These are phyloP conservation scores for Phyllopteryx taeniolatus DNA, from an alignment of 2,113 vertebrate species.

Conservation along the genomic window DNA sequence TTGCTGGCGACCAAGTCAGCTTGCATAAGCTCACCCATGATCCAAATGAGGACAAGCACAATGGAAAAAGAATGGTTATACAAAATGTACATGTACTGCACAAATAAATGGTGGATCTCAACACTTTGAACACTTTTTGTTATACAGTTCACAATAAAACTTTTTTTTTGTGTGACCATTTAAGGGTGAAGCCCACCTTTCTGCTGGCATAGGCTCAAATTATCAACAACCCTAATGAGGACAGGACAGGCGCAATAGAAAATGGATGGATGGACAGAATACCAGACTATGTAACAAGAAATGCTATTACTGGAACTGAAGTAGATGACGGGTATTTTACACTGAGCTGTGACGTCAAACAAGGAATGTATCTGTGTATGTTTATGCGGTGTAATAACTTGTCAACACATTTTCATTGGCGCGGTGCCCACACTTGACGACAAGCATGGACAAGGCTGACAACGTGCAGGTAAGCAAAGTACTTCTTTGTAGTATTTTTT, in stretches of 20 bases:
- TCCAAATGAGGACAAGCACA: no score
- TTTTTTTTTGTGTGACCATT: no score
- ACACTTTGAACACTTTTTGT: no score
- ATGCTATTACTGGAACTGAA: not conserved
- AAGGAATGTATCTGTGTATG: conserved; percentile 14
- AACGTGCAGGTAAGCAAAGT: conserved; percentile 11
- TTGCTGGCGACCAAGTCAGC: no score
- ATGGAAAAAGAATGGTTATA: no score
- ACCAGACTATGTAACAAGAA: not conserved
- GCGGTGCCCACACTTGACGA: conserved; percentile 10
- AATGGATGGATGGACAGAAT: not conserved
- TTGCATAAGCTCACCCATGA: no score
- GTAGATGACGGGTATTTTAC: not conserved
- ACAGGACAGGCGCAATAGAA: not conserved
- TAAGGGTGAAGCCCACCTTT: no score
- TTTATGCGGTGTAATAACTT: not conserved
- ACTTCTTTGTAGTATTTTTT: no score
- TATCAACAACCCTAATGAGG: not conserved
- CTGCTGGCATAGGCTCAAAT: not conserved
- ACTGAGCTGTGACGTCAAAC: conserved; percentile 1
- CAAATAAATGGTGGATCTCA: no score
- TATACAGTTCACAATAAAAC: not conserved
- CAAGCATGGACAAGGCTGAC: conserved; percentile 18
- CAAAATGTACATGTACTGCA: no score
- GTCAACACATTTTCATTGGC: conserved; percentile 62